phyloP scores from a whole-genome alignment of 2,113 vertebrate species.

The Dinomys branickii region DNA sequence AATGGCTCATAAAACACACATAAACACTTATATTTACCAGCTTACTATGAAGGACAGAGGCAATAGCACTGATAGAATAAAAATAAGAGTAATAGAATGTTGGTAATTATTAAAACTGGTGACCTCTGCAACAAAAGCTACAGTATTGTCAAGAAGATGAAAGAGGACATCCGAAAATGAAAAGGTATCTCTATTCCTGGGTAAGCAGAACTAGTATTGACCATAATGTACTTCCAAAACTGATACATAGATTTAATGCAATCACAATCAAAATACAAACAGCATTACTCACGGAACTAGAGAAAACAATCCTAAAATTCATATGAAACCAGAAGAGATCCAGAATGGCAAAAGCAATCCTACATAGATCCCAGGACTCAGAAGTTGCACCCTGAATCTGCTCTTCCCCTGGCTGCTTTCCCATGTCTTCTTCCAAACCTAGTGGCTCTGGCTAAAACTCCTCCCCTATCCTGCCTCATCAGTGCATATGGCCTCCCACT shows the following conservation, averaged over 20 bases:
- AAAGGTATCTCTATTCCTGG: background rate
- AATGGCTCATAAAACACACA: background rate
- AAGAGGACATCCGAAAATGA: background rate
- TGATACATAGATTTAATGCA: no score
- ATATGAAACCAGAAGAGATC: no score
- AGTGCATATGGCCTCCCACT: no score
- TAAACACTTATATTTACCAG: background rate
- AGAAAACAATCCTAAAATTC: no score
- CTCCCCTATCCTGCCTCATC: no score
- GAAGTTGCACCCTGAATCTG: background rate
- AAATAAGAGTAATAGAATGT: background rate
- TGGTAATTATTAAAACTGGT: background rate
- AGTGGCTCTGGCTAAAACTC: no score
- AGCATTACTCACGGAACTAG: no score
- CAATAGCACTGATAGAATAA: background rate
- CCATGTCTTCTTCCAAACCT: no score
- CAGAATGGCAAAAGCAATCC: no score
- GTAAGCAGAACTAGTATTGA: background rate
- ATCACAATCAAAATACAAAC: no score
- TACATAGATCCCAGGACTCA: background rate
- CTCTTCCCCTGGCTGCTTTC: no score
- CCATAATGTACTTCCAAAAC: background rate
- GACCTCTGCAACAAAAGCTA: background rate
- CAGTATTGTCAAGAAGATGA: background rate
- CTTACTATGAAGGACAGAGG: background rate